Evolutionary conservation across 2,888 invertebrate species (phyloP), one percentile per base, ranked within the genome.

Genomic region (Catocala sponsa): DNA sequence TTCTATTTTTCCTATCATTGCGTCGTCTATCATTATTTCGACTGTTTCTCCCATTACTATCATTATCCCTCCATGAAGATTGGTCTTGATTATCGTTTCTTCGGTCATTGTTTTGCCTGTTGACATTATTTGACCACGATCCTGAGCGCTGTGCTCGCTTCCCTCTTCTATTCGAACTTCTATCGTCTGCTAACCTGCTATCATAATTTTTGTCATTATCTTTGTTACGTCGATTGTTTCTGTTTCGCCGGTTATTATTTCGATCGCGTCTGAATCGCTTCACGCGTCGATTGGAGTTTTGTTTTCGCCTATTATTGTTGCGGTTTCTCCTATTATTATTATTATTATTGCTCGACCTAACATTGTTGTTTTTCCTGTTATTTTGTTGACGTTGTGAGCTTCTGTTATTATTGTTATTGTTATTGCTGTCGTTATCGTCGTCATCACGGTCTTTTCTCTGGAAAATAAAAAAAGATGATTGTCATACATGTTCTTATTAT

Each of bases 401-500:
- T 44, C 44, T 44, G 12, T 35, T 42, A 53, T 51, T 35, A 25
- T 38, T 38, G 41, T 51, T 35, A 25, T 38, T 38, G 41, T 12
- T 12, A 51, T 43, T 35, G n/a, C 15, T 55, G 13, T 38, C 10
- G 46, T 47, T 25, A 25, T 41, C 25, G 35, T 12, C 48, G 6
- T 59, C 43, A 6, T 41, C 12, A 9, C 47, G 59, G 43, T 63
- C 13, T 49, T 15, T 69, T 38, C 71, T 71, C 70, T 53, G 46
- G 9, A 62, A 32, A 25, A 59, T 38, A 59, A 7, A 49, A 54
- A 25, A 6, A 1, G 9, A 33, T 55, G 13, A 1, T 56, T 10
- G 5, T 7, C n/a, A 32, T 10, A 35, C 25, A 13, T 15, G n/a
- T 47, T 41, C 50, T 25, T 25, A 25, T 25, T 25, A 25, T 25